These are phyloP conservation scores for Cynocephalus volans DNA, from an alignment of 2,113 vertebrate genomes.

Conservation along the genomic window DNA sequence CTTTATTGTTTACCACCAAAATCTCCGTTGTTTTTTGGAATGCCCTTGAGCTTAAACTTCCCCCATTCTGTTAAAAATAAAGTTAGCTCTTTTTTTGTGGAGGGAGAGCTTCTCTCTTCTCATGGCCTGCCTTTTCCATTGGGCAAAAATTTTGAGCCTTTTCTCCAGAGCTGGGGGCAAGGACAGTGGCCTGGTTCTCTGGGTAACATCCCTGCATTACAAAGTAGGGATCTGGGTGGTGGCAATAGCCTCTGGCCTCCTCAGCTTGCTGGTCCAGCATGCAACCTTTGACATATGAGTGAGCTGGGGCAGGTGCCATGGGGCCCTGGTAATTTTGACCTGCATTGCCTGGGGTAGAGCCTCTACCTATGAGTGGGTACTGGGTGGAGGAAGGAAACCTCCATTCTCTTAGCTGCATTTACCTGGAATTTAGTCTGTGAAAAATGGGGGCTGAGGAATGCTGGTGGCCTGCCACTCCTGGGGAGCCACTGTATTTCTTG, in stretches of 20 bases:
- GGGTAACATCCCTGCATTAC: neutral
- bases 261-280: neutral
- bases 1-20: neutral
- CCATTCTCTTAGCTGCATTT: neutral
- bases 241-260: neutral
- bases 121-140: neutral
- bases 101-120: neutral
- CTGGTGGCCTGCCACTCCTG: neutral
- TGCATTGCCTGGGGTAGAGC: neutral
- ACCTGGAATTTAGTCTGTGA: neutral
- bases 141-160: neutral
- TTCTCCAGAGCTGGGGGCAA: neutral
- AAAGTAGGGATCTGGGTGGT: no score
- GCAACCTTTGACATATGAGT: neutral
- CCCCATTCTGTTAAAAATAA: neutral
- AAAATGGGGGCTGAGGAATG: neutral
- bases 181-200: neutral
- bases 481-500: no score
- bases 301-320: neutral
- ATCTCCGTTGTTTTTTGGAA: neutral
- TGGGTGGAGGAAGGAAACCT: neutral
- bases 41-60: neutral
- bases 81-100: neutral
- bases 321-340: neutral
- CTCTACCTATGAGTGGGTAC: no score